Evolutionary conservation across 2,797 vertebrate species (phyloP), one percentile per base, ranked within the genome.

Genomic region (Hoplostethus atlanticus): DNA sequence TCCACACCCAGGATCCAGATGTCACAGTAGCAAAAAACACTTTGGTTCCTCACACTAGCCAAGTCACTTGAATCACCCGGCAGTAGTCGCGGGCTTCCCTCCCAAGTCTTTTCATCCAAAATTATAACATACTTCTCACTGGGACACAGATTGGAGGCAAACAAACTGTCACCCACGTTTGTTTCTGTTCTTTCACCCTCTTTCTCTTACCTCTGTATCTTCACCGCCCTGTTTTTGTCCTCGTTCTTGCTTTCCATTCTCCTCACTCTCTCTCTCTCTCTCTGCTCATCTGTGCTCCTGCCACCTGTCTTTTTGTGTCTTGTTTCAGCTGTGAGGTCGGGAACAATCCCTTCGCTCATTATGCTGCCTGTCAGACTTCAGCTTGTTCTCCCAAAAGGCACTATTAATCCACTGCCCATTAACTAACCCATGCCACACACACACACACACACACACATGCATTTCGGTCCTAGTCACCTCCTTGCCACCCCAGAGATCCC

Each of bases 311-410:
- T 42, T 64, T 17, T 75, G 68, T 77, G 60, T 89, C 79, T 76
- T 61, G 55, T 87, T 89, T 84, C 68, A 84, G 86, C 74, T 16
- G 68, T 91, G 90, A 88, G 76, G 80, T 92, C 87, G 89, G 51
- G 64, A 40, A 1, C 64, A 68, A 86, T 78, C 81, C 72, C 73
- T 78, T 68, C 12, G 3, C 52, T 89, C 81, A 81, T 89, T 81
- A 84, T 77, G 75, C 75, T 21, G 66, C 64, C 79, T 52, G 56
- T 76, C 87, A 80, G 65, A 83, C 77, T 73, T 84, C 34, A 76
- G 61, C 67, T 87, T 70, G 76, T 67, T 65, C 59, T 60, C 68
- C 66, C 46, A 67, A 89, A 90, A 81, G 81, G 85, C 30, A 4
- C 31, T 58, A 79, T 61, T 89, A 88, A 90, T 89, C 87, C 84